phyloP scores from a whole-genome alignment of 2,797 vertebrate genomes.

The Uromys caudimaculatus region DNA sequence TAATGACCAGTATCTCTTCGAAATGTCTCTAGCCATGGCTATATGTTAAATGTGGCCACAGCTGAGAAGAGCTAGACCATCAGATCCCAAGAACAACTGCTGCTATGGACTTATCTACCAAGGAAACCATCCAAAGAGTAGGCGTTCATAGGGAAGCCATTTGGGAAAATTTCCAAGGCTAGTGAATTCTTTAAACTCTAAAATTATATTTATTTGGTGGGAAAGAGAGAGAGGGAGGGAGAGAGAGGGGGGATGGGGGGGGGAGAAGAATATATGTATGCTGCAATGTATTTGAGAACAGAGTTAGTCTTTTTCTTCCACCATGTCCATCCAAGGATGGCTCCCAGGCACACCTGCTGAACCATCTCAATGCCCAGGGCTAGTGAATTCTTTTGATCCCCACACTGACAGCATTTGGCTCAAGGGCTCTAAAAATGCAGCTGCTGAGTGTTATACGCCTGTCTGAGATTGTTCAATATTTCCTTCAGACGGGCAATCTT shows the following conservation, averaged over 20 bases:
- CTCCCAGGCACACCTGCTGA: background rate
- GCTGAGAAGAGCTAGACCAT: background rate
- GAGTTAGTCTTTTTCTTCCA: background rate
- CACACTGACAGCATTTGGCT: background rate
- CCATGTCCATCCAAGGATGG: background rate
- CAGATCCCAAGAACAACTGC: background rate
- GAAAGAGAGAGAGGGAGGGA: background rate
- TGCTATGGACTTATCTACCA: background rate
- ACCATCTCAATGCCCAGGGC: background rate
- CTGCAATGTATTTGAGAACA: background rate
- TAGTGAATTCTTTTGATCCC: background rate
- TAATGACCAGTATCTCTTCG: background rate
- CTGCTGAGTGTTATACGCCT: background rate
- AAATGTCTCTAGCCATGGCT: background rate
- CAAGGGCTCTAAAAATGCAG: background rate
- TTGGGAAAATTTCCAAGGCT: background rate
- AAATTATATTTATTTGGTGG: background rate
- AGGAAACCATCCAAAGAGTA: too few relatives aligned
- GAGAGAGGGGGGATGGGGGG: too few relatives aligned
- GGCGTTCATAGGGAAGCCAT: background rate
- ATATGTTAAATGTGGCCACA: fast-evolving
- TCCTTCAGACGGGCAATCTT: background rate
- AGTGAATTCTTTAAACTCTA: background rate
- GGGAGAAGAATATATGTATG: too few relatives aligned
- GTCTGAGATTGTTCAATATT: background rate